phyloP scores from a whole-genome alignment of 2,888 invertebrate genomes.

The Drosophila atripex region DNA sequence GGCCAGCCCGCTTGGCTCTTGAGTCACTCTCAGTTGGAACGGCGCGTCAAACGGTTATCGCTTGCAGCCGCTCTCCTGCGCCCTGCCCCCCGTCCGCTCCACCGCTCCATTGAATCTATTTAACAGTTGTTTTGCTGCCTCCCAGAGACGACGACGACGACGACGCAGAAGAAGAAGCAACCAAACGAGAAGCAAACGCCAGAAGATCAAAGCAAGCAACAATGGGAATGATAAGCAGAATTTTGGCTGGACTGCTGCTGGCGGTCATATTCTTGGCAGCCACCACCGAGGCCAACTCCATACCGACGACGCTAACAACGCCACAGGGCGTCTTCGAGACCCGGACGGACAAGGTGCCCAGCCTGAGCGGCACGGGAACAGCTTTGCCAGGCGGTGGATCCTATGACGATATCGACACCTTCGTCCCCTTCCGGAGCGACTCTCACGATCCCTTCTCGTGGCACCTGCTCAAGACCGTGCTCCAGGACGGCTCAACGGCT shows the following conservation, averaged over 20 bases:
- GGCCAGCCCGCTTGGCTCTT: constrained; percentile 49
- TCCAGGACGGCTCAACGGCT: constrained; percentile 61
- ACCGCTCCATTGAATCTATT: constrained; percentile 11
- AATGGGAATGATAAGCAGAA: constrained; percentile 39
- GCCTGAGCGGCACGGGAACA: constrained; percentile 9
- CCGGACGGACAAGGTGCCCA: constrained; percentile 56
- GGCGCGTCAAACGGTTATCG: constrained; percentile 62
- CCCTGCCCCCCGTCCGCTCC: background rate
- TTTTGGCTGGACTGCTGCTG: constrained; percentile 29
- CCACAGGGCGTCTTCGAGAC: constrained; percentile 70
- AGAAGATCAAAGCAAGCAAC: constrained; percentile 16
- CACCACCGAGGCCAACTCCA: constrained; percentile 46
- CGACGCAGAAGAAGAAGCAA: constrained; percentile 10
- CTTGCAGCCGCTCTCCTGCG: constrained; percentile 13
- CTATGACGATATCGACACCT: constrained; percentile 76
- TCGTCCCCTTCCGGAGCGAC: constrained; percentile 81
- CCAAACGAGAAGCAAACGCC: constrained; percentile 20
- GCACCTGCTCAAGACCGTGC: constrained; percentile 86
- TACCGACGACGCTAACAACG: constrained; percentile 57
- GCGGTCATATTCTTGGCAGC: constrained; percentile 15
- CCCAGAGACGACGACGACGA: constrained; percentile 1
- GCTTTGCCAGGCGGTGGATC: constrained; percentile 22
- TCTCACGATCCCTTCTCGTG: constrained; percentile 87
- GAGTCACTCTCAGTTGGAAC: constrained; percentile 68
- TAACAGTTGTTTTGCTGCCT: constrained; percentile 45